Percentiles rank a stretch among this genome's conserved stretches.
These are phyloP conservation scores for Sepioteuthis lessoniana DNA, from an alignment of 2,888 invertebrate genomes.

Conservation along the genomic window DNA sequence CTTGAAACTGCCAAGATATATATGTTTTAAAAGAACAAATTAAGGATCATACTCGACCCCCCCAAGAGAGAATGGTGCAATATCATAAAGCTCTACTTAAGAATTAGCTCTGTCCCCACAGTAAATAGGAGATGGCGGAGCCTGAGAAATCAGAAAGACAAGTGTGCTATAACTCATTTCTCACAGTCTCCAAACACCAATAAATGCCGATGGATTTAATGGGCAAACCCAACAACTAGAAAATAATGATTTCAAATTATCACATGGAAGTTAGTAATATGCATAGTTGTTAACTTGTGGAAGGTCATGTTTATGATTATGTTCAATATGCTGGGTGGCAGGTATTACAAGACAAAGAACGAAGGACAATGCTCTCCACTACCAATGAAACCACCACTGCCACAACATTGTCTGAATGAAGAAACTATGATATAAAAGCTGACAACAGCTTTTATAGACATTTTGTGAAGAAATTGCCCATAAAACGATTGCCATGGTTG, in stretches of 20 bases:
- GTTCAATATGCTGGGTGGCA: not conserved
- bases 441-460: conserved; percentile 8
- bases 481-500: conserved; percentile 20
- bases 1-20: too few species aligned
- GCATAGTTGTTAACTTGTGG: not conserved
- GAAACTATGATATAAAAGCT: not conserved
- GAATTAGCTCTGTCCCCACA: not conserved
- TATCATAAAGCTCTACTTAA: not conserved
- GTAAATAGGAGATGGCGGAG: not conserved
- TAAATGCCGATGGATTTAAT: not conserved
- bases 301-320: not conserved
- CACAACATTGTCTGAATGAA: not conserved
- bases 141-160: not conserved
- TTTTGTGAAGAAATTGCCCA: not conserved
- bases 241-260: conserved; percentile 3
- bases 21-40: not conserved
- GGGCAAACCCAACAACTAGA: not conserved
- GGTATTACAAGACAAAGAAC: not conserved
- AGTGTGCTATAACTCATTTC: not conserved
- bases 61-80: not conserved
- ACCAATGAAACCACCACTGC: not conserved
- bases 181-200: not conserved
- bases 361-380: not conserved
- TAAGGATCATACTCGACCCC: not conserved
- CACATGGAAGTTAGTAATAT: not conserved